These are phyloP conservation scores for Drusus annulatus DNA, from an alignment of 1,140 invertebrate species.

Conservation along the genomic window DNA sequence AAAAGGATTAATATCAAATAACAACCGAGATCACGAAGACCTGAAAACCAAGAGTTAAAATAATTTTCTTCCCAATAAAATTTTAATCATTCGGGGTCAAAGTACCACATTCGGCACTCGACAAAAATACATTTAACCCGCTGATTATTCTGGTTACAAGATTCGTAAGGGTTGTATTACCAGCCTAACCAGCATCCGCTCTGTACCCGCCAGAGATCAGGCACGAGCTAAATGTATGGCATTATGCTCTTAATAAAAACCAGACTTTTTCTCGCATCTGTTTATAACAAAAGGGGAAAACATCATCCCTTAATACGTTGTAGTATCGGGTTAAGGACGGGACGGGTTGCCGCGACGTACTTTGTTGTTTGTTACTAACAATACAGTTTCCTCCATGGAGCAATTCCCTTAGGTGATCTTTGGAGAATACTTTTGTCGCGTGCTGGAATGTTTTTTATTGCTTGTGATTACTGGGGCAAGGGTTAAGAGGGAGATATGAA, in stretches of 20 bases:
- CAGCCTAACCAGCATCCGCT: conserved; percentile 19
- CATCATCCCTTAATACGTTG: conserved; percentile 16
- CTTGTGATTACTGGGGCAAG: conserved; percentile 31
- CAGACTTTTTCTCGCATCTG: conserved; percentile 36
- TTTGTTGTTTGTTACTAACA: conserved; percentile 2
- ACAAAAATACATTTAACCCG: conserved; percentile 8
- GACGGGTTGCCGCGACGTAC: conserved; percentile 25
- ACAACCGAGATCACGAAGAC: no score
- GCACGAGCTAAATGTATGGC: conserved; percentile 32
- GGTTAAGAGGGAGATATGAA: conserved; percentile 33
- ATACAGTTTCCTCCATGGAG: conserved; percentile 28
- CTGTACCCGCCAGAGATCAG: neutral
- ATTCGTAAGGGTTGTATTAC: conserved; percentile 19
- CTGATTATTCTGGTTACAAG: conserved; percentile 9
- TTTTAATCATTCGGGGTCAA: neutral
- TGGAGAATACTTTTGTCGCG: conserved; percentile 21
- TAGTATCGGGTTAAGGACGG: conserved; percentile 30
- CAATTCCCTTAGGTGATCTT: conserved; percentile 24
- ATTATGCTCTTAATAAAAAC: conserved; percentile 13
- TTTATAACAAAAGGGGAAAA: conserved; percentile 32
- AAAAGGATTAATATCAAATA: no score
- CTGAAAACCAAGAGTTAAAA: no score
- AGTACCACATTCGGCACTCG: neutral
- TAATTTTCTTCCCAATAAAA: neutral
- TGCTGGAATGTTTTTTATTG: conserved; percentile 26